A percentile compares a stretch with the other conserved stretches of the same genome.
These are phyloP conservation scores for Nycticorax nycticorax DNA, from an alignment of 2,113 vertebrate genomes.

Conservation along the genomic window DNA sequence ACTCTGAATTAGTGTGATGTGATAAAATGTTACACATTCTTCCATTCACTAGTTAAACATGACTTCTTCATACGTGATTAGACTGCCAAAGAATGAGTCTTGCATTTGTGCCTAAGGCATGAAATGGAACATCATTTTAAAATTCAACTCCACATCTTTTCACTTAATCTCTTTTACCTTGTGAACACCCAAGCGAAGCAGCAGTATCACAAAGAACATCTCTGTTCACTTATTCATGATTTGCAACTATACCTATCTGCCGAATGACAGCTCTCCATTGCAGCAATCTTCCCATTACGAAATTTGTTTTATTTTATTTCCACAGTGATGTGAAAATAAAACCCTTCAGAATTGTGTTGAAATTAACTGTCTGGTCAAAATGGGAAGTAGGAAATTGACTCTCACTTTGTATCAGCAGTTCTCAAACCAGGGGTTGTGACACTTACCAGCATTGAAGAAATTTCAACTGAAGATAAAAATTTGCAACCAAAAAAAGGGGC, in stretches of 20 bases:
- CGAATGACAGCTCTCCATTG: neutral
- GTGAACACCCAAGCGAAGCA: neutral
- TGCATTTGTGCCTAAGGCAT: neutral
- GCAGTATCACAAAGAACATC: neutral
- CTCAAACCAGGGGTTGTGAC: neutral
- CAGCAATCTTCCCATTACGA: neutral
- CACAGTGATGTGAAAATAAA: neutral
- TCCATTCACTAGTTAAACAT: neutral
- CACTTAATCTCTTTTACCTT: neutral
- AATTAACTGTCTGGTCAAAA: constrained; percentile 25
- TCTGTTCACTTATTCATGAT: neutral
- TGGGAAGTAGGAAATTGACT: neutral
- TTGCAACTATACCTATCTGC: neutral
- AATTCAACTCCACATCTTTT: neutral
- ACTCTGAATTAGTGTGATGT: neutral
- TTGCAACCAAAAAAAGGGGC: neutral
- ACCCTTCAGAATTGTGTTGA: neutral
- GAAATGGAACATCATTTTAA: neutral
- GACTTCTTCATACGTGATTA: neutral
- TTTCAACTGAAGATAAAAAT: neutral
- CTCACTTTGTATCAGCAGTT: neutral
- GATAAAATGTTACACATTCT: neutral
- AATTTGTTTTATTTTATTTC: neutral
- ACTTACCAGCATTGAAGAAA: neutral
- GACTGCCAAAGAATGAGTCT: neutral